Base-by-base conservation (phyloP, 2,797 vertebrate genomes). In the Triplophysa yarkandensis region DNA sequence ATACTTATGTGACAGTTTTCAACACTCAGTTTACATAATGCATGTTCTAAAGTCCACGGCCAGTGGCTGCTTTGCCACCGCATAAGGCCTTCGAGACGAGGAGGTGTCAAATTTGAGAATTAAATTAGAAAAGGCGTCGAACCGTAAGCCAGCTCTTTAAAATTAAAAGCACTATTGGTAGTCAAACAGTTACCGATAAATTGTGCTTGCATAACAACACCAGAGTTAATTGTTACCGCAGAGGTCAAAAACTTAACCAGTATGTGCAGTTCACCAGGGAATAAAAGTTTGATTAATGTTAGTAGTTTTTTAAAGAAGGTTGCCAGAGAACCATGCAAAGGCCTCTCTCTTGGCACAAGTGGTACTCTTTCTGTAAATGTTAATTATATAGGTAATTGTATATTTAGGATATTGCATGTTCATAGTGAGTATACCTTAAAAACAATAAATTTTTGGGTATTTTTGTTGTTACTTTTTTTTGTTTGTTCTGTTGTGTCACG, bases 401-500 rank as follows among this genome's bases (percentile, higher is more conserved):
- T 46, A 7, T 46, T 43, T 43, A 43, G 41, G 41, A 55, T 41
- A 16, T 67, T 46, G 17, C 50, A 57, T 36, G 19, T 25, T 2
- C 1, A 10, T 28, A 16, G 43, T 43, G 43, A 44, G n/a, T n/a
- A 43, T 17, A 30, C 17, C 36, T 30, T 39, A 55, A 68, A 43
- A 41, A 6, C 8, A 55, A 34, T 3, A 39, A 11, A 3, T 66
- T 6, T 17, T 16, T 17, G 50, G 19, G 11, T 55, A 28, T 68
- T 28, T 46, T 65, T 48, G 27, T n/a, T 50, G 43, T 43, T 21
- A 44, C 23, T 30, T 16, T n/a, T 25, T 64, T 43, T 64, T 64
- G 41, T 64, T 46, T 30, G 43, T 69, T 58, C 25, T 58, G 36
- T 58, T 69, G n/a, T n/a, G n/a, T n/a, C 30, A 69, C 6, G 4